These are phyloP conservation scores for Oxytorus armatus DNA, from an alignment of 2,888 invertebrate species.

Conservation along the genomic window DNA sequence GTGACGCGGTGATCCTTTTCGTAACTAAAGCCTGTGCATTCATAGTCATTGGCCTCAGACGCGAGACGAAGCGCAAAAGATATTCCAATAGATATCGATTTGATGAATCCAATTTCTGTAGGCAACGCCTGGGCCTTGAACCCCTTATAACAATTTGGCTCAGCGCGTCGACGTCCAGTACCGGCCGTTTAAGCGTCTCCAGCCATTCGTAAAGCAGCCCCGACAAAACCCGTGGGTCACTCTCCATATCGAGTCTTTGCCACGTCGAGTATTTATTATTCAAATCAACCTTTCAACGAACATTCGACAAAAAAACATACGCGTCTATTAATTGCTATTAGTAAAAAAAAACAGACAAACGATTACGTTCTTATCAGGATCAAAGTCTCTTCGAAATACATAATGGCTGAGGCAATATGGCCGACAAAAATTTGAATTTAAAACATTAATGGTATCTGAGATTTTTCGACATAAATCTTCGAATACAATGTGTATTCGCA, in stretches of 20 bases:
- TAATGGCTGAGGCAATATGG: no score
- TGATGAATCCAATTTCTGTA: conserved; percentile 87
- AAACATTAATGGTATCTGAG: no score
- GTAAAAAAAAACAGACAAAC: no score
- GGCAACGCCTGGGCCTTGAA: conserved; percentile 87
- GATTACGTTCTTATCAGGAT: no score
- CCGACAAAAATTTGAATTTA: no score
- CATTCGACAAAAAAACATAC: neutral
- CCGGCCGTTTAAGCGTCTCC: conserved; percentile 89
- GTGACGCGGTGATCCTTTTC: conserved; percentile 88
- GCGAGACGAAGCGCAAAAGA: conserved; percentile 88
- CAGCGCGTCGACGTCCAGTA: conserved; percentile 89
- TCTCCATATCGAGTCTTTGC: conserved; percentile 88
- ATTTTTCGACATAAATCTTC: no score
- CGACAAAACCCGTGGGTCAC: conserved; percentile 87
- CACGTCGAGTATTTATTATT: conserved; percentile 89
- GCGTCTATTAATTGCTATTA: neutral
- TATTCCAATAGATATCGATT: conserved; percentile 90
- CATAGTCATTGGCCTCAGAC: conserved; percentile 88
- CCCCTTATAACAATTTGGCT: conserved; percentile 88
- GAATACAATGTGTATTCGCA: no score
- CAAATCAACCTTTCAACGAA: conserved; percentile 85
- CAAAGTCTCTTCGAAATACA: no score
- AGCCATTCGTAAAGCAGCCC: conserved; percentile 91
- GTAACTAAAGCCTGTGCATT: conserved; percentile 87